Evolutionary conservation across 2,797 vertebrate species (phyloP).

Genomic region (Setipinna tenuifilis): DNA sequence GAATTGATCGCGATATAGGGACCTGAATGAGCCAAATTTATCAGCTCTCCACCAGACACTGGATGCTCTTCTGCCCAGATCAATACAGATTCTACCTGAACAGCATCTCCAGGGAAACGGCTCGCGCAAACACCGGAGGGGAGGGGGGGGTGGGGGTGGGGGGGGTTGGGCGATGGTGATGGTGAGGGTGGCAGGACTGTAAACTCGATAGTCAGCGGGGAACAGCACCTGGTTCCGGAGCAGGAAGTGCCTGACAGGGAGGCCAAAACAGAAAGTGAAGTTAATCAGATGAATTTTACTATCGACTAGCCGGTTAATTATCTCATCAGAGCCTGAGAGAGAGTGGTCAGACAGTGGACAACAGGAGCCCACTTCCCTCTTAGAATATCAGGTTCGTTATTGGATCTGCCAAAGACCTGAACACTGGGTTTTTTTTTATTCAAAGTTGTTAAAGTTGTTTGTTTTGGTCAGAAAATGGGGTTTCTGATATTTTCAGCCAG

Average conservation of each 20-base stretch:
- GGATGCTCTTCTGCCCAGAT: slow-evolving; percentile 36
- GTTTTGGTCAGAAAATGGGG: neutral
- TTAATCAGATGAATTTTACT: slow-evolving; percentile 17
- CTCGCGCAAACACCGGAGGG: slow-evolving; percentile 32
- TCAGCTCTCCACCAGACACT: slow-evolving; percentile 44
- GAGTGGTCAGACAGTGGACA: neutral
- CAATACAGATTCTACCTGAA: slow-evolving; percentile 42
- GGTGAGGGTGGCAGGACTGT: neutral
- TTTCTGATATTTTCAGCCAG: neutral
- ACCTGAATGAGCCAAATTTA: slow-evolving; percentile 44
- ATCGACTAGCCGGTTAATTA: slow-evolving; percentile 19
- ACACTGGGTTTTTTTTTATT: neutral
- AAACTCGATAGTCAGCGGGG: slow-evolving; percentile 18
- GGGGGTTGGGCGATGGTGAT: neutral
- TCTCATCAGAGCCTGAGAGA: neutral
- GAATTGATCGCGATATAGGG: slow-evolving; percentile 42
- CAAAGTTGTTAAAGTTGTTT: no score
- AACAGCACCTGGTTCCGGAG: neutral
- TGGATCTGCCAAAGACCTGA: neutral
- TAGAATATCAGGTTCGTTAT: neutral
- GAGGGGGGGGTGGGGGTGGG: neutral
- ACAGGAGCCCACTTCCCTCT: neutral
- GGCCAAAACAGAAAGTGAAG: slow-evolving; percentile 4
- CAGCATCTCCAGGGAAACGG: slow-evolving; percentile 45
- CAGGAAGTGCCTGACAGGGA: slow-evolving; percentile 7